Evolutionary conservation across 2,113 vertebrate species (phyloP), one percentile per base, ranked within the genome.

Genomic region (Tympanuchus pallidicinctus): DNA sequence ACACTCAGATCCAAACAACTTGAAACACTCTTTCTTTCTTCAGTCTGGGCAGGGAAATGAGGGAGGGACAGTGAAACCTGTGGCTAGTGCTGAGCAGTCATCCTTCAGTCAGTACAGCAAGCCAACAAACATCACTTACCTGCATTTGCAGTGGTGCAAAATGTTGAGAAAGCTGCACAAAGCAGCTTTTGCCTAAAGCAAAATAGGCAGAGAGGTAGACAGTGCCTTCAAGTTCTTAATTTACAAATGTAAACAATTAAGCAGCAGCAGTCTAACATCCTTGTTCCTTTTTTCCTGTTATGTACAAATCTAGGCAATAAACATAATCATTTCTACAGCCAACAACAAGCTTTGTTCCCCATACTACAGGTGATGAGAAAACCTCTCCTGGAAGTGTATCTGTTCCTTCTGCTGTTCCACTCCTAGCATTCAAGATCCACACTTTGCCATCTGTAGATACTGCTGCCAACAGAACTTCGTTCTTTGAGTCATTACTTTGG

Each of bases 281-380:
- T 30, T 85, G 43, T 42, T 85, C 66, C 56, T 88, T 67, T 75
- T 76, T 65, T 25, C 69, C 61, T 56, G 47, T 40, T 71, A 42
- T 2, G 59, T 42, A 66, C 71, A 98, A 92, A 95, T 99, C 98
- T 56, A 99, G 95, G 97, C 99, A 99, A 92, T 99, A 99, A 89
- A 99, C 97, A 70, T 97, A 98, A 97, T 99, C 98, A 93, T 99
- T 98, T 92, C 99, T 98, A 95, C 99, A 99, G 40, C 99, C 99
- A 60, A 99, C 97, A 47, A 99, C 76, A 1, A 99, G 96, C 36
- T 92, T 97, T 34, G 95, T 97, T 77, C 95, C 97, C 96, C 98
- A 98, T 64, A 98, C 96, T 34, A 99, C 96, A 0, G 98, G 99
- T 20, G 99, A 99, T 56, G 99, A 99, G 86, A 99, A 99, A 47